phyloP scores from a whole-genome alignment of 2,113 vertebrate genomes.

The Lepisosteus oculatus region DNA sequence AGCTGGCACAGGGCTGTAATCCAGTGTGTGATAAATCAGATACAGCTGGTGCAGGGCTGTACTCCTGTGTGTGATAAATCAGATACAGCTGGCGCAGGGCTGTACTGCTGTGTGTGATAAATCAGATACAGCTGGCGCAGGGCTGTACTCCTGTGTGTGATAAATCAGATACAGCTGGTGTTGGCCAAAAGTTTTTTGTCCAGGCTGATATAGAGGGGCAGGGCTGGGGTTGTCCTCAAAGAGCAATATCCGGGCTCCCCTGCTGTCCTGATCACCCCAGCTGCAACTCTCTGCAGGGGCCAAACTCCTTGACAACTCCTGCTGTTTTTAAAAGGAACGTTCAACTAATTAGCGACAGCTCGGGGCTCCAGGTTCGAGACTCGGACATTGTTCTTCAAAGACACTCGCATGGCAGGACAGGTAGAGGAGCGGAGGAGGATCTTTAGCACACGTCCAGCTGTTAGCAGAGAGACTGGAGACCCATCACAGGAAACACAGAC shows the following conservation, averaged over 20 bases:
- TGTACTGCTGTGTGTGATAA: too few relatives aligned
- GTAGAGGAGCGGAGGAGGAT: background rate
- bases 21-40: too few relatives aligned
- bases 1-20: too few relatives aligned
- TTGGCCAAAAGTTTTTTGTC: too few relatives aligned
- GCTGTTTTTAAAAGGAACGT: conserved; percentile 38
- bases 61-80: too few relatives aligned
- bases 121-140: too few relatives aligned
- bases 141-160: too few relatives aligned
- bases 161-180: too few relatives aligned
- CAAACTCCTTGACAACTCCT: conserved; percentile 20
- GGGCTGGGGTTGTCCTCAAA: background rate
- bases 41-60: too few relatives aligned
- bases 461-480: conserved; percentile 9
- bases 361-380: background rate
- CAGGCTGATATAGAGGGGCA: background rate
- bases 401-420: background rate
- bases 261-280: background rate
- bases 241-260: background rate
- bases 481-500: conserved; percentile 29
- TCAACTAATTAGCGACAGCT: conserved; percentile 31
- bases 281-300: conserved; percentile 14
- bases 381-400: background rate
- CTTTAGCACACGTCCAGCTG: background rate
- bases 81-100: too few relatives aligned